phyloP scores from a whole-genome alignment of 2,888 invertebrate genomes.

The Torymus tubicola region DNA sequence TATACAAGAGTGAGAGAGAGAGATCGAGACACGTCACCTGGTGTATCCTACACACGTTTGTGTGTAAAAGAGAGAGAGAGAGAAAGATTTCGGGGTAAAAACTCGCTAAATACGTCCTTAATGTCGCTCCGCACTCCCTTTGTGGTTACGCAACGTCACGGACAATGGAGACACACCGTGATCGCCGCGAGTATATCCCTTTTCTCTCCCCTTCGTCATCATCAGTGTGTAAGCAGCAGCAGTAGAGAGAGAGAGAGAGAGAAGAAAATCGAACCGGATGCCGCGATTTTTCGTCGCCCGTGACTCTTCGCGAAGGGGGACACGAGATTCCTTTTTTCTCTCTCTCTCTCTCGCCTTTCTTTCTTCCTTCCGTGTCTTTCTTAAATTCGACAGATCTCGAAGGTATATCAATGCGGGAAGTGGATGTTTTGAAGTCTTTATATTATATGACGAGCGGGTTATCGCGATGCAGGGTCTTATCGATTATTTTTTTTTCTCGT shows the following conservation, averaged over 20 bases:
- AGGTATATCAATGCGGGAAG: constrained; percentile 54
- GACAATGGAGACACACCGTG: constrained; percentile 48
- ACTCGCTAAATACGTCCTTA: constrained; percentile 71
- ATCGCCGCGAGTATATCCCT: constrained; percentile 20
- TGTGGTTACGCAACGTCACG: constrained; percentile 64
- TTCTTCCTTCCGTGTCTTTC: constrained; percentile 20
- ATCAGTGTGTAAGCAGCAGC: background rate
- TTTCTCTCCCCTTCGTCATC: background rate
- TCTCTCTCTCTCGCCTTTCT: background rate
- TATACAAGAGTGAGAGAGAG: background rate
- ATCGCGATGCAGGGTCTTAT: constrained; percentile 46
- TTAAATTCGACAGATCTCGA: constrained; percentile 47
- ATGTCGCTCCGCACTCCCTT: constrained; percentile 59
- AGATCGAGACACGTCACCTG: constrained; percentile 41
- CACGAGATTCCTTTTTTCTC: constrained; percentile 1
- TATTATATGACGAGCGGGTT: constrained; percentile 42
- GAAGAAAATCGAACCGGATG: constrained; percentile 52
- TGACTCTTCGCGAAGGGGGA: background rate
- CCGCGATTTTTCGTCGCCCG: constrained; percentile 55
- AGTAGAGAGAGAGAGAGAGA: background rate
- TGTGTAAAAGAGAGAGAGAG: no score
- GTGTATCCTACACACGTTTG: background rate
- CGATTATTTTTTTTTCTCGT: constrained; percentile 25
- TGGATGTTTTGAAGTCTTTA: constrained; percentile 55
- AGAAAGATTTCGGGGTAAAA: constrained; percentile 57